Percentiles rank a stretch among this genome's conserved stretches.
phyloP scores from a whole-genome alignment of 2,113 vertebrate genomes.

The Dicerorhinus sumatrensis region DNA sequence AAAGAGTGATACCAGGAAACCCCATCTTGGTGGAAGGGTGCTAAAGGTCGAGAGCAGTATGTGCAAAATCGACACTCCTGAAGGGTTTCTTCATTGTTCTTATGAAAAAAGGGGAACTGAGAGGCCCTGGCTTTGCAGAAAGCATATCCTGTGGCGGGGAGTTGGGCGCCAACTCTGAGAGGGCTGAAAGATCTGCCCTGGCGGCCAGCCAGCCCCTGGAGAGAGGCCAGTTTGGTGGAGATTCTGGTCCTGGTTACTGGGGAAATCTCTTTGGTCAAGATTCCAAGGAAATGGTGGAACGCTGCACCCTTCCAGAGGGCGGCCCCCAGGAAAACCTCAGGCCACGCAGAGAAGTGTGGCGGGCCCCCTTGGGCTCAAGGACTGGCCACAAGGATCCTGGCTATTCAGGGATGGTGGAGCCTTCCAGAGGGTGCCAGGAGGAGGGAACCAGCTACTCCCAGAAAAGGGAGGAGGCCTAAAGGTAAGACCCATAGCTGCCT shows the following conservation, averaged over 20 bases:
- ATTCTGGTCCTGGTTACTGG: neutral
- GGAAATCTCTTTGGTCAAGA: neutral
- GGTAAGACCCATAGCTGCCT: neutral
- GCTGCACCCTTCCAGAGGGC: neutral
- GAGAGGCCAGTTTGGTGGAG: neutral
- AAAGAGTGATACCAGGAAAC: neutral
- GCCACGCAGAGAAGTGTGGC: no score
- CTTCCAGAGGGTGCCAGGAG: neutral
- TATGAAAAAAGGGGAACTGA: neutral
- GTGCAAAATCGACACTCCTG: neutral
- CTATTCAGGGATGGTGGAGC: neutral
- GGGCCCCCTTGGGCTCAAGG: neutral
- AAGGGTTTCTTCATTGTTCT: slow-evolving; percentile 9
- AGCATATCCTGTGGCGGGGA: neutral
- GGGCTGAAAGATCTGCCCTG: neutral
- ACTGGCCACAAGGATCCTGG: neutral
- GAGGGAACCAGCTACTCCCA: neutral
- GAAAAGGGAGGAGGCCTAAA: neutral
- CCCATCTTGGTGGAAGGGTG: neutral
- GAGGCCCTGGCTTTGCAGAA: slow-evolving; percentile 11
- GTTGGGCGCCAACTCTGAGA: neutral
- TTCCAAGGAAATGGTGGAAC: neutral
- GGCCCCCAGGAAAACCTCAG: neutral
- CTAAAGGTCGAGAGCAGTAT: neutral
- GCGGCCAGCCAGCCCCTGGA: neutral